Evolutionary conservation across 2,888 invertebrate species (phyloP), one percentile per base, ranked within the genome.

Genomic region (Oscheius sp.): DNA sequence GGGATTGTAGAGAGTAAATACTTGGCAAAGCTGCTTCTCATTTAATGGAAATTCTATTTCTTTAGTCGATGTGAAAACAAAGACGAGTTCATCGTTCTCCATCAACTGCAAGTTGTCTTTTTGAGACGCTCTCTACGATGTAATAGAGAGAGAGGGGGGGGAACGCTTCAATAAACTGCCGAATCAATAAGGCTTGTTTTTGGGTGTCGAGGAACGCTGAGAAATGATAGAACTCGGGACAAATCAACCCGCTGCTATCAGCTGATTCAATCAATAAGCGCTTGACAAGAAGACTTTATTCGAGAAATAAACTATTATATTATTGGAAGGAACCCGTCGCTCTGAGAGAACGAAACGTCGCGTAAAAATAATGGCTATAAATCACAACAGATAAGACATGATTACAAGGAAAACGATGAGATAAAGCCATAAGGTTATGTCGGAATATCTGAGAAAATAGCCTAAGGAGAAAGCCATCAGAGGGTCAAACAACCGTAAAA

Each of bases 1-100:
- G 23, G 78, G 78, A 46, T 78, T 78, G 64, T 73, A 78, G n/a
- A 78, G 20, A 1, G 75, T 74, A 65, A 78, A 52, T 10, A 74
- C 50, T 33, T 73, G 68, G 8, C 71, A 74, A 8, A 66, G 70
- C 2, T 53, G 57, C 15, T 66, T 65, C 33, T 75, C 74, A 10
- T 50, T 69, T n/a, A 65, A 31, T 2, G 52, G 65, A 46, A 77
- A 77, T 33, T 69, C 63, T 17, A 77, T 29, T 70, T 61, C 58
- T 10, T 17, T n/a, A n/a, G 33, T 45, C 10, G 68, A 68, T 6
- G 39, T 34, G 61, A 68, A 61, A 5, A 68, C 68, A 23, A 61
- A 61, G 17, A 68, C 34, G 8, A 29, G 45, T 2, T 20, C 61
- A 61, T 42, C 61, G 27, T 61, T 45, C 2, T 61, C 61, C 61